These are phyloP conservation scores for Tapirus indicus DNA, from an alignment of 2,797 vertebrate genomes.

Conservation along the genomic window DNA sequence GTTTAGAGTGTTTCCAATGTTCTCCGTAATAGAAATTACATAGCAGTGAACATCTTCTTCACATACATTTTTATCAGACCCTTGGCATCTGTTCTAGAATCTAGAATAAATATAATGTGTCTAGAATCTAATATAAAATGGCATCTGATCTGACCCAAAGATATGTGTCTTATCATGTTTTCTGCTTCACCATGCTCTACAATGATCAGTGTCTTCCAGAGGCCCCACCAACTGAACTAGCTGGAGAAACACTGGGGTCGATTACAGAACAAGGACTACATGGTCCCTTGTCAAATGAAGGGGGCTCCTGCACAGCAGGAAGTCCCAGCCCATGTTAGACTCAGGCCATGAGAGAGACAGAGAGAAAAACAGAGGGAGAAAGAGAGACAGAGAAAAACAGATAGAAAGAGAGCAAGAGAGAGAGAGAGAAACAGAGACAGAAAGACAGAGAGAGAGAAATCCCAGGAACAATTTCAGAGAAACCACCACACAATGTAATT, in stretches of 20 bases:
- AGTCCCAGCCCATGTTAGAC: neutral
- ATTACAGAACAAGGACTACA: neutral
- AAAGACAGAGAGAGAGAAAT: neutral
- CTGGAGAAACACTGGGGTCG: neutral
- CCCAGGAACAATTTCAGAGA: slow-evolving; percentile 46
- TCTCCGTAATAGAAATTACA: neutral
- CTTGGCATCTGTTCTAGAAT: neutral
- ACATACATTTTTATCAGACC: neutral
- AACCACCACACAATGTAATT: neutral
- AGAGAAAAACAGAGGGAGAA: neutral
- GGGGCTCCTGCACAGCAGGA: neutral
- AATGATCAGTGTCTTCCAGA: neutral
- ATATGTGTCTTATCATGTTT: neutral
- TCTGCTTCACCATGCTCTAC: neutral
- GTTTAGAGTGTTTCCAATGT: neutral
- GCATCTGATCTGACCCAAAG: neutral
- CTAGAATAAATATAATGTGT: too few relatives aligned
- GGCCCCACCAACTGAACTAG: neutral
- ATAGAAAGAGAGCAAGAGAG: neutral
- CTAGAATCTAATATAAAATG: slow-evolving; percentile 34
- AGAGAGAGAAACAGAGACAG: neutral
- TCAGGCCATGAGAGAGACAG: neutral
- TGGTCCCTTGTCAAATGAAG: neutral
- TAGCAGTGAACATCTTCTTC: neutral
- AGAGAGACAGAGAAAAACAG: neutral